Evolutionary conservation across 2,797 vertebrate species (phyloP).

Genomic region (Gymnopithys bicolor): DNA sequence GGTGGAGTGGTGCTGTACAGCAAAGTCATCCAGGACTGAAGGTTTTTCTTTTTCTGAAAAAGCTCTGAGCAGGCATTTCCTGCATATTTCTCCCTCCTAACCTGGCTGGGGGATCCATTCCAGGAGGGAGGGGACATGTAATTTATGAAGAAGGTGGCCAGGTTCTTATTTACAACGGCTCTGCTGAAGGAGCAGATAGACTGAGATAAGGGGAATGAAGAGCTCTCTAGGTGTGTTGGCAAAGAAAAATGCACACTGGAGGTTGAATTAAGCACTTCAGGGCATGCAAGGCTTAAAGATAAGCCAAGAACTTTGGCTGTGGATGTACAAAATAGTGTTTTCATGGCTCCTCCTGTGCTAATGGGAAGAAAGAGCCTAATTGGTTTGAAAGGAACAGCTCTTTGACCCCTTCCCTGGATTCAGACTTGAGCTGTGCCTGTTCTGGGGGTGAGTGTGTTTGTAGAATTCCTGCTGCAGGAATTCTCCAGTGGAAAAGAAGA

Average conservation of each 20-base stretch:
- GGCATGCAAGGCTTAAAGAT: constrained; percentile 50
- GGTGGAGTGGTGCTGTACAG: background rate
- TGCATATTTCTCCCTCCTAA: constrained; percentile 40
- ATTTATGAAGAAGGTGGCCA: constrained; percentile 42
- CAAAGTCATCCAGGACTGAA: background rate
- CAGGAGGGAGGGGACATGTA: background rate
- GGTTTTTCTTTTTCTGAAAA: background rate
- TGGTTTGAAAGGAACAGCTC: background rate
- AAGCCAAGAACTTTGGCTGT: constrained; percentile 52
- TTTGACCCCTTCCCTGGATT: background rate
- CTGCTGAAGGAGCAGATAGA: constrained; percentile 59
- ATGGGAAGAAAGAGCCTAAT: background rate
- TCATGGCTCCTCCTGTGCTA: constrained; percentile 9
- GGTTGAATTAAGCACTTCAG: constrained; percentile 56
- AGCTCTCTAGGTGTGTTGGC: constrained; percentile 60
- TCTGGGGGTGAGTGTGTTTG: background rate
- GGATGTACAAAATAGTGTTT: constrained; percentile 13
- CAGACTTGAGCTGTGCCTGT: background rate
- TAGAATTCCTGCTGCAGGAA: background rate
- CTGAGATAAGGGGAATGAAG: constrained; percentile 53
- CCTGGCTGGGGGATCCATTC: constrained; percentile 29
- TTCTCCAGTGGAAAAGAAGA: background rate
- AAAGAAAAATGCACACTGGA: constrained; percentile 49
- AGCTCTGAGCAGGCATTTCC: background rate
- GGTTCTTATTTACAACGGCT: constrained; percentile 45